A percentile compares a stretch with the other conserved stretches of the same genome.
These are phyloP conservation scores for Papilio glaucus DNA, from an alignment of 1,140 invertebrate species.

Conservation along the genomic window DNA sequence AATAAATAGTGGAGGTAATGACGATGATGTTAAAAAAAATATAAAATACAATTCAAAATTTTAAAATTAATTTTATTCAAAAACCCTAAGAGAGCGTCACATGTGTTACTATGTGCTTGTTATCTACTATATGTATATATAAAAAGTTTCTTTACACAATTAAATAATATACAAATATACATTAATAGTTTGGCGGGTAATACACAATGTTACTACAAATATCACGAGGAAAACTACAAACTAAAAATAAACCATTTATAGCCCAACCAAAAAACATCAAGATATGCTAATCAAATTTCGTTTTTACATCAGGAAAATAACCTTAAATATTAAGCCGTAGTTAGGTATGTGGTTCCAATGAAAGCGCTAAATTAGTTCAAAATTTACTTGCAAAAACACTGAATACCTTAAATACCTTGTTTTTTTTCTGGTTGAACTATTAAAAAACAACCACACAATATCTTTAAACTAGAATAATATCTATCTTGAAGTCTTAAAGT, in stretches of 20 bases:
- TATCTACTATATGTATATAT: neutral
- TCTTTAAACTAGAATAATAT: neutral
- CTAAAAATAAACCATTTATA: neutral
- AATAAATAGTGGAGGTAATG: too few species aligned
- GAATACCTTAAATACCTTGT: neutral
- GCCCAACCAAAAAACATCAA: neutral
- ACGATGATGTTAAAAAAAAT: too few species aligned
- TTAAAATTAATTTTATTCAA: neutral
- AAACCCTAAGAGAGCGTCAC: constrained; percentile 20
- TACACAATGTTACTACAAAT: neutral
- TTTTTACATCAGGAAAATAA: too few species aligned
- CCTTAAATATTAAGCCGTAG: too few species aligned
- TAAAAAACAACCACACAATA: neutral
- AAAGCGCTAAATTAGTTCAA: too few species aligned
- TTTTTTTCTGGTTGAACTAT: neutral
- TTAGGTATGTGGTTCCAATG: too few species aligned
- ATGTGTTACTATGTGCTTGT: neutral
- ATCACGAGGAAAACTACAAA: neutral
- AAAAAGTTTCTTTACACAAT: neutral
- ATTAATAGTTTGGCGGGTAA: constrained; percentile 14
- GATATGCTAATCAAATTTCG: too few species aligned
- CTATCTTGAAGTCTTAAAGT: neutral
- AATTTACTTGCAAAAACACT: neutral
- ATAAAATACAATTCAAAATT: neutral
- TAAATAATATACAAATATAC: neutral